Evolutionary conservation across 1,140 invertebrate species (phyloP).

Genomic region (Lineus longissimus): DNA sequence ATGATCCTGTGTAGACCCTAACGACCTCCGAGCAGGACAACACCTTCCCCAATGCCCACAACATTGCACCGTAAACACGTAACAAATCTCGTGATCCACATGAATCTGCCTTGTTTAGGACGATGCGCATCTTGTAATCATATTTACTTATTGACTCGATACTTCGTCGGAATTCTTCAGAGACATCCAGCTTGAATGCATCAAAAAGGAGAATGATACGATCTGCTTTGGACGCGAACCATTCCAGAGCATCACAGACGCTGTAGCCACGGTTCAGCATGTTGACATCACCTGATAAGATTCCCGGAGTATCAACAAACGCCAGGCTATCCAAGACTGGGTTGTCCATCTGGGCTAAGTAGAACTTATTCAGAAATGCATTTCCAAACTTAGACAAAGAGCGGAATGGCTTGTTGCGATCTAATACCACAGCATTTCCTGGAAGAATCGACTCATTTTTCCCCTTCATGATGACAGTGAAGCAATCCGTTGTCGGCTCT

Average conservation of each 20-base stretch:
- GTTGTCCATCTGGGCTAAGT: conserved; percentile 63
- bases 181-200: conserved; percentile 99
- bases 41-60: conserved; percentile 86
- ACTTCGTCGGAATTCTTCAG: conserved; percentile 89
- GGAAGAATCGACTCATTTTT: conserved; percentile 84
- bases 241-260: conserved; percentile 96
- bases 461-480: conserved; percentile 93
- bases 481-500: conserved; percentile 86
- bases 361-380: conserved; percentile 95
- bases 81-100: conserved; percentile 97
- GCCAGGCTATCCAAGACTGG: conserved; percentile 88
- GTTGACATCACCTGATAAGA: conserved; percentile 81
- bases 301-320: conserved; percentile 94
- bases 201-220: conserved; percentile 97
- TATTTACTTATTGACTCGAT: conserved; percentile 87
- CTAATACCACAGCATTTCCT: conserved; percentile 95
- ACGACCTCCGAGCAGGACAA: conserved; percentile 96
- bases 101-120: conserved; percentile 98
- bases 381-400: conserved; percentile 98
- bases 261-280: conserved; percentile 95
- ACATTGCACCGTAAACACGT: conserved; percentile 95
- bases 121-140: conserved; percentile 98
- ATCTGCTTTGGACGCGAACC: conserved; percentile 97
- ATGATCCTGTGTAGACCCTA: conserved; percentile 96
- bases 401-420: conserved; percentile 92